Evolutionary conservation across 2,888 invertebrate species (phyloP), one percentile per base, ranked within the genome.

Genomic region (Agonopterix subpropinquella): DNA sequence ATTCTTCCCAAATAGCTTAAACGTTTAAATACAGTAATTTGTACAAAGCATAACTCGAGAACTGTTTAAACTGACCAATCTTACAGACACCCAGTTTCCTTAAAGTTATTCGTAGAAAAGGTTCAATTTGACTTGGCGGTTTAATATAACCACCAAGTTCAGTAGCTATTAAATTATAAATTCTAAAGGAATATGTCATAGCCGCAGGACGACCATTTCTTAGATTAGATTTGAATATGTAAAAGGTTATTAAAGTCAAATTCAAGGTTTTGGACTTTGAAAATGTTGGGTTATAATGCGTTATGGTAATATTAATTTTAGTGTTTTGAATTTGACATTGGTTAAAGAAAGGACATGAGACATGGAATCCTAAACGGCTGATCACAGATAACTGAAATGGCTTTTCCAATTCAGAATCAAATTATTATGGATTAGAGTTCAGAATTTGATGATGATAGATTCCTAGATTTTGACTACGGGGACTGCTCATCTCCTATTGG

Each of bases 141-240:
- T 51, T 49, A 48, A 51, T 54, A 47, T 55, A 56, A 56, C 44
- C 54, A 57, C 54, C 57, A 50, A 58, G 57, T 59, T 64, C 65
- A 61, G 77, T 72, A 74, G 77, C 68, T 64, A 73, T 78, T 68
- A 77, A 68, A 70, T 73, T 73, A 67, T 70, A 74, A 74, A 73
- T 63, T 61, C 59, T 59, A 62, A 59, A 50, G 54, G 62, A 69
- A 70, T 77, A 66, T 79, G 79, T 78, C 79, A 76, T 79, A 74
- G 80, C 80, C 78, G 52, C 43, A 50, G 68, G 68, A 56, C 52
- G 57, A 52, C 48, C 56, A 65, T 70, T 64, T 67, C 64, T 72
- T 66, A 76, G 65, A 65, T 76, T 68, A 58, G 63, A 60, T 73
- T 73, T 73, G 67, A 74, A 76, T 77, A 73, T 73, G 61, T 63